phyloP scores from a whole-genome alignment of 2,888 invertebrate species.

The Aporophyla nigra region DNA sequence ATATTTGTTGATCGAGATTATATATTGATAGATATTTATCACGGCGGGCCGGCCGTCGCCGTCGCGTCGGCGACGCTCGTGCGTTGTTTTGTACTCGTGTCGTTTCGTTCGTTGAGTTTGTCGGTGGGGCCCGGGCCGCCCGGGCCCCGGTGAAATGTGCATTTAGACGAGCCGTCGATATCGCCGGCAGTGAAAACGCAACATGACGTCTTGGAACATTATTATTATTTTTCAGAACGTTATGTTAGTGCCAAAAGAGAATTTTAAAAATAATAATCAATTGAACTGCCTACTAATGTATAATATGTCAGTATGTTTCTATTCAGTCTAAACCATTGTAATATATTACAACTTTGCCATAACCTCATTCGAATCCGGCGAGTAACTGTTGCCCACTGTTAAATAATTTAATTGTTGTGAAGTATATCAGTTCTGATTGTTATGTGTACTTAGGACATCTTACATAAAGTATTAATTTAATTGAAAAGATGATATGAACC shows the following conservation, averaged over 20 bases:
- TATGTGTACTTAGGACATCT: constrained; percentile 62
- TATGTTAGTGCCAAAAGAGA: constrained; percentile 80
- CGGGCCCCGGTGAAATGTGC: constrained; percentile 57
- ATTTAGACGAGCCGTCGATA: constrained; percentile 73
- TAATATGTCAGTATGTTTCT: constrained; percentile 38
- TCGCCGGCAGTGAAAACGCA: constrained; percentile 83
- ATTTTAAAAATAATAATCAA: constrained; percentile 54
- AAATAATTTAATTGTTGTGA: constrained; percentile 50
- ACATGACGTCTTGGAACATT: constrained; percentile 68
- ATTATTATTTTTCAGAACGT: constrained; percentile 71
- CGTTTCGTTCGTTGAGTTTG: constrained; percentile 76
- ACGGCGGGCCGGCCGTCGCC: constrained; percentile 82
- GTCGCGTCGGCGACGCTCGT: constrained; percentile 77
- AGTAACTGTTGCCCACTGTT: constrained; percentile 23
- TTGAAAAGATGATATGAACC: constrained; percentile 59
- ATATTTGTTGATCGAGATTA: constrained; percentile 87
- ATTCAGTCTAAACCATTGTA: constrained; percentile 38
- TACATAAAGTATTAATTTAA: constrained; percentile 62
- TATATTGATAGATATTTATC: constrained; percentile 89
- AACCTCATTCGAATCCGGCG: constrained; percentile 33
- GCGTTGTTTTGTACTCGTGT: constrained; percentile 72
- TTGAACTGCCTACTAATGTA: constrained; percentile 54
- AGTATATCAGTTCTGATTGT: constrained; percentile 51
- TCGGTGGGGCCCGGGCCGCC: constrained; percentile 79
- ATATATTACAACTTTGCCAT: constrained; percentile 44